Evolutionary conservation across 2,888 invertebrate genomes (phyloP), one percentile per base, ranked within the genome.

Genomic region (Eupelmus urozonus): DNA sequence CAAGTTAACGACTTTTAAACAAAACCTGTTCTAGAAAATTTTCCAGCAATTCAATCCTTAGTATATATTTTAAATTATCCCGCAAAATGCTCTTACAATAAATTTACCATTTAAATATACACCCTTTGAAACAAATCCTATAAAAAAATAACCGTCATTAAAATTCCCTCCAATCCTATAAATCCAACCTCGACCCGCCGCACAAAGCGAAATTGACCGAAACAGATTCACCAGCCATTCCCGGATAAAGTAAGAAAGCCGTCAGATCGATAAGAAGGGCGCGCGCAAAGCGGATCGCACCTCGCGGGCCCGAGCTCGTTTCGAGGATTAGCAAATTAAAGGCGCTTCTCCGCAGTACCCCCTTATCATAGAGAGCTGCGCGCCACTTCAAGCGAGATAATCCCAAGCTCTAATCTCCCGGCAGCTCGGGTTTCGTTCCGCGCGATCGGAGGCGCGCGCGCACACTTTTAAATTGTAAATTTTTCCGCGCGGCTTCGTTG

Each of bases 301-400:
- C 18, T 18, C 1, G 29, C 34, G 16, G 13, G 25, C n/a, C n/a
- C 29, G 49, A 59, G 16, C 55, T 62, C 62, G 62, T 62, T 69
- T 69, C 40, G 20, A 42, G 69, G 76, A 76, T 76, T 76, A 76
- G 57, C 69, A 70, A 75, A 70, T 76, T 63, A 76, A 76, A 67
- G 67, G 45, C 45, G 55, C 45, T n/a, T 20, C 57, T 66, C 23
- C 25, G 23, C 16, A 20, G 13, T 63, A n/a, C n/a, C n/a, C 25
- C 20, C 76, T 76, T 76, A 76, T 63, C 76, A 60, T 45, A 34
- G n/a, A n/a, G n/a, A 60, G 63, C 55, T 7, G n/a, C n/a, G 34
- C 11, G 25, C 55, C 59, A 63, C 49, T 76, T 76, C 45, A 57
- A 42, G 23, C 40, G 34, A 63, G 70, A 76, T 76, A 70, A 76